Evolutionary conservation across 2,888 invertebrate species (phyloP).

Genomic region (Agrotis segetum): DNA sequence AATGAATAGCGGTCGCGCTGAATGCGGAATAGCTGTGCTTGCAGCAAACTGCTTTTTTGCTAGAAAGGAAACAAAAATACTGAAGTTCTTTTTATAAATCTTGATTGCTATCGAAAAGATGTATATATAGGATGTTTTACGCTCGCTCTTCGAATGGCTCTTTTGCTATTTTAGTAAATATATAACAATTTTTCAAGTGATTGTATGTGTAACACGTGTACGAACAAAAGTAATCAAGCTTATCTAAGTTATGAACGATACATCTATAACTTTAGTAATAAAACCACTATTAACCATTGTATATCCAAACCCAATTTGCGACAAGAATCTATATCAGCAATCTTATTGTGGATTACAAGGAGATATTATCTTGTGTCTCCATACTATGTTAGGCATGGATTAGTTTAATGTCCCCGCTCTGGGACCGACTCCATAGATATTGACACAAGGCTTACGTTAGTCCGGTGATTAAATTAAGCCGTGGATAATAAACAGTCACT

Average conservation of each 20-base stretch:
- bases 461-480: slow-evolving; percentile 60
- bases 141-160: neutral
- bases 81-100: slow-evolving; percentile 8
- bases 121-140: neutral
- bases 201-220: neutral
- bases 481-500: slow-evolving; percentile 56
- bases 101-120: slow-evolving; percentile 25
- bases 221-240: slow-evolving; percentile 29
- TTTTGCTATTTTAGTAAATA: slow-evolving; percentile 11
- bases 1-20: slow-evolving; percentile 47
- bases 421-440: slow-evolving; percentile 43
- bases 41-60: slow-evolving; percentile 16
- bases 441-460: slow-evolving; percentile 48
- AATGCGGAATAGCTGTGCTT: slow-evolving; percentile 30
- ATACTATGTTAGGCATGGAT: slow-evolving; percentile 43
- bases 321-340: slow-evolving; percentile 47
- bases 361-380: slow-evolving; percentile 38
- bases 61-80: slow-evolving; percentile 8
- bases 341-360: slow-evolving; percentile 55
- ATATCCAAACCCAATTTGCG: slow-evolving; percentile 46
- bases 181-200: neutral
- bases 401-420: slow-evolving; percentile 52
- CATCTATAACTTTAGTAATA: slow-evolving; percentile 39
- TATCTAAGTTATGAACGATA: slow-evolving; percentile 26
- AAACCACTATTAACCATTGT: slow-evolving; percentile 43